phyloP scores from a whole-genome alignment of 2,888 invertebrate species.

The Zele albiditarsus region DNA sequence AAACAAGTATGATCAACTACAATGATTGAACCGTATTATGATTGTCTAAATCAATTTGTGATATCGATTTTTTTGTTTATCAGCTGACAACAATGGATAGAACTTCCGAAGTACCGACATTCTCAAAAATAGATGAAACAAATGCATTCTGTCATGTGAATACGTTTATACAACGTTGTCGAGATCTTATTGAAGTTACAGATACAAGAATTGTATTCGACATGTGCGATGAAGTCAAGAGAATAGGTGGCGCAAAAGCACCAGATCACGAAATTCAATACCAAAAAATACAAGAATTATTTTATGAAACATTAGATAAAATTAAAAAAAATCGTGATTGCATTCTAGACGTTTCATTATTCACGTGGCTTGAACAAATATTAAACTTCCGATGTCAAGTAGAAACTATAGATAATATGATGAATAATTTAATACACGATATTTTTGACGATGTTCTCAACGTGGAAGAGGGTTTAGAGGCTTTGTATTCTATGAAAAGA shows the following conservation, averaged over 20 bases:
- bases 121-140: constrained; percentile 71
- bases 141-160: constrained; percentile 76
- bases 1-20: constrained; percentile 54
- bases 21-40: background rate
- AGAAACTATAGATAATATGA: constrained; percentile 75
- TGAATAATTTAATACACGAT: constrained; percentile 74
- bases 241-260: constrained; percentile 70
- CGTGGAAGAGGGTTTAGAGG: constrained; percentile 75
- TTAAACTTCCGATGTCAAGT: constrained; percentile 64
- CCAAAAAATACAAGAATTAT: constrained; percentile 72
- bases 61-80: background rate
- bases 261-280: constrained; percentile 62
- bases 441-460: constrained; percentile 75
- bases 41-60: background rate
- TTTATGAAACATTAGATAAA: constrained; percentile 71
- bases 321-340: constrained; percentile 72
- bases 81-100: constrained; percentile 41
- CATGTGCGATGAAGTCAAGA: constrained; percentile 59
- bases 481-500: constrained; percentile 71
- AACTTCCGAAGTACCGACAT: constrained; percentile 27
- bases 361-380: constrained; percentile 74
- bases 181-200: constrained; percentile 76
- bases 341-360: constrained; percentile 72
- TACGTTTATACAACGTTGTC: constrained; percentile 75
- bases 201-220: constrained; percentile 75